Evolutionary conservation across 2,888 invertebrate species (phyloP).

Genomic region (Epinotia nisella): DNA sequence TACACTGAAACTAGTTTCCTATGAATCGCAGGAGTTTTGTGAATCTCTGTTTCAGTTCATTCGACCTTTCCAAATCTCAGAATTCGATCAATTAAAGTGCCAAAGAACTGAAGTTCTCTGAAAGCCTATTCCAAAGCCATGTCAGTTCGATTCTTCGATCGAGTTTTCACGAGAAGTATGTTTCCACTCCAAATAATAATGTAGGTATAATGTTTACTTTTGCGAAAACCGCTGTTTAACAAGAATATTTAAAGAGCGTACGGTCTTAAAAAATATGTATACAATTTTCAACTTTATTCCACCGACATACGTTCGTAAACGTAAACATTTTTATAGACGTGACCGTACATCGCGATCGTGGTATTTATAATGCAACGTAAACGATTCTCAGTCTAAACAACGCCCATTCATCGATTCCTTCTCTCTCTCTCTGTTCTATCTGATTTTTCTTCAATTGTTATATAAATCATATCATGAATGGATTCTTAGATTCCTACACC

Average conservation of each 20-base stretch:
- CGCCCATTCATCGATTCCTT: conserved; percentile 39
- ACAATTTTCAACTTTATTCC: too few species aligned
- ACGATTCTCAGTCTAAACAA: conserved; percentile 39
- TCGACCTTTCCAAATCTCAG: conserved; percentile 6
- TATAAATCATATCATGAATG: conserved; percentile 4
- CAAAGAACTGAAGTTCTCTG: conserved; percentile 8
- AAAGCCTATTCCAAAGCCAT: conserved; percentile 5
- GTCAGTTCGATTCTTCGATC: conserved; percentile 11
- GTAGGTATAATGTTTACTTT: conserved; percentile 34
- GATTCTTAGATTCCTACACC: not conserved
- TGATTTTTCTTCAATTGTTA: not conserved
- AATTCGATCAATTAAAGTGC: conserved; percentile 21
- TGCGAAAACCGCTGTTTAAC: conserved; percentile 25
- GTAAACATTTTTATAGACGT: too few species aligned
- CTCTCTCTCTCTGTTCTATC: conserved; percentile 6
- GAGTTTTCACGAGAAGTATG: conserved; percentile 9
- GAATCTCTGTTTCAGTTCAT: conserved; percentile 7
- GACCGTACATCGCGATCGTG: conserved; percentile 16
- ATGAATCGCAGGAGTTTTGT: not conserved
- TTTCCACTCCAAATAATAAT: conserved; percentile 24
- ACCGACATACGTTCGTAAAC: too few species aligned
- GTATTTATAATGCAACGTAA: conserved; percentile 42
- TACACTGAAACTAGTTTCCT: not conserved
- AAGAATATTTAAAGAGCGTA: conserved; percentile 17
- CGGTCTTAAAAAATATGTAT: too few species aligned